Evolutionary conservation across 2,888 invertebrate species (phyloP).

Genomic region (Ophion ventricosus): DNA sequence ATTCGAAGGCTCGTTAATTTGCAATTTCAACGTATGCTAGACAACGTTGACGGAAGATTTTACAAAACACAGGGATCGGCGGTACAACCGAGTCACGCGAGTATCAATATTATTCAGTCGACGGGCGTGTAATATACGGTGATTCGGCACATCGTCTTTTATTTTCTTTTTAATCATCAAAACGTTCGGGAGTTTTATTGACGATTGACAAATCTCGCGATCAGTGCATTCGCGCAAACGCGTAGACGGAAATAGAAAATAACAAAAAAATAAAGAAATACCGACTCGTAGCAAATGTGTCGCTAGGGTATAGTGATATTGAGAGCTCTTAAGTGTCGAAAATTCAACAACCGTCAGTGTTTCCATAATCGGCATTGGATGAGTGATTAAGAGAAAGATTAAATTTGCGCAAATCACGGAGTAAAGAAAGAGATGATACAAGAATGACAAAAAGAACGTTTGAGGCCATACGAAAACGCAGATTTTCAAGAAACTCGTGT

Average conservation of each 20-base stretch:
- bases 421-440: background rate
- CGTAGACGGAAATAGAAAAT: background rate
- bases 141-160: background rate
- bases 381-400: constrained; percentile 30
- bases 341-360: constrained; percentile 34
- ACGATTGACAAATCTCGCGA: background rate
- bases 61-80: background rate
- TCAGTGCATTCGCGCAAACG: background rate
- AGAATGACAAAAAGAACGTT: constrained; percentile 3
- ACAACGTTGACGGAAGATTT: background rate
- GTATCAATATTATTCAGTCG: background rate
- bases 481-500: constrained; percentile 43
- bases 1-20: background rate
- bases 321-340: background rate
- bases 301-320: constrained; percentile 30
- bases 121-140: background rate
- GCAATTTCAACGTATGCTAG: background rate
- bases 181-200: background rate
- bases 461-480: constrained; percentile 26
- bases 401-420: constrained; percentile 2
- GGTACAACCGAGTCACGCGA: background rate
- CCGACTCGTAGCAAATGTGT: constrained; percentile 18
- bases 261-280: background rate
- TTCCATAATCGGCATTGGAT: constrained; percentile 30
- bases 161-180: background rate